Conservation (phyloP, 2,797 vertebrate species). For the Xiphophorus birchmanni region DNA sequence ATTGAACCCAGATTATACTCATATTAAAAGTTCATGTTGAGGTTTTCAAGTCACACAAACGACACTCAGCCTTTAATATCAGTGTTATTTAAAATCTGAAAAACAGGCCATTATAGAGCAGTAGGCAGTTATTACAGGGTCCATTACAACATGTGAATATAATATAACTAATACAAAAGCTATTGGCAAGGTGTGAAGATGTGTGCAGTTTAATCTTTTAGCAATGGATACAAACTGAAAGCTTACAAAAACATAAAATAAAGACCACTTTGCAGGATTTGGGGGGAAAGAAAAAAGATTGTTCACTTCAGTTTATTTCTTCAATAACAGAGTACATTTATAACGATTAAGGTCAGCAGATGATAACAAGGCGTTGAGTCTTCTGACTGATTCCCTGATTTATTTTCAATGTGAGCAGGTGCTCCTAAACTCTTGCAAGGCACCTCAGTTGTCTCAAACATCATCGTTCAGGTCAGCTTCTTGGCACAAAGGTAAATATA, state of each 20-base stretch:
- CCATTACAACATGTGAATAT: too few species aligned
- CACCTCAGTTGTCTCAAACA: constrained; percentile 45
- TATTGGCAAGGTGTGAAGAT: neutral
- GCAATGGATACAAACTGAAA: neutral
- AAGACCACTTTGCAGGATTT: constrained; percentile 20
- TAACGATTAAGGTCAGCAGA: constrained; percentile 43
- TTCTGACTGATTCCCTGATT: constrained; percentile 65
- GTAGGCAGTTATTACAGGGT: too few species aligned
- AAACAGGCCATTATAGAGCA: neutral
- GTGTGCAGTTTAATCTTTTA: neutral
- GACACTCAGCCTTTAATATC: neutral
- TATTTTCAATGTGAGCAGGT: constrained; percentile 28
- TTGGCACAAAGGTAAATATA: constrained; percentile 60
- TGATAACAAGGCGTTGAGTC: constrained; percentile 53
- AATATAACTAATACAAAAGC: neutral
- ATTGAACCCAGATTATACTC: too few species aligned
- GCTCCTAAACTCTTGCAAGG: constrained; percentile 57
- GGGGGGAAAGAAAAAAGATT: constrained; percentile 29
- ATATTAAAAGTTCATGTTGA: neutral
- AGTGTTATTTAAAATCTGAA: neutral
- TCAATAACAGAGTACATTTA: constrained; percentile 41
- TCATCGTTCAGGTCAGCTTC: constrained; percentile 36
- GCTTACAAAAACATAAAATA: neutral
- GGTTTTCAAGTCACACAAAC: neutral
- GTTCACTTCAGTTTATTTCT: constrained; percentile 68